Percentiles rank a stretch among this genome's conserved stretches.
phyloP scores from a whole-genome alignment of 2,797 vertebrate genomes.

The Channa striata region DNA sequence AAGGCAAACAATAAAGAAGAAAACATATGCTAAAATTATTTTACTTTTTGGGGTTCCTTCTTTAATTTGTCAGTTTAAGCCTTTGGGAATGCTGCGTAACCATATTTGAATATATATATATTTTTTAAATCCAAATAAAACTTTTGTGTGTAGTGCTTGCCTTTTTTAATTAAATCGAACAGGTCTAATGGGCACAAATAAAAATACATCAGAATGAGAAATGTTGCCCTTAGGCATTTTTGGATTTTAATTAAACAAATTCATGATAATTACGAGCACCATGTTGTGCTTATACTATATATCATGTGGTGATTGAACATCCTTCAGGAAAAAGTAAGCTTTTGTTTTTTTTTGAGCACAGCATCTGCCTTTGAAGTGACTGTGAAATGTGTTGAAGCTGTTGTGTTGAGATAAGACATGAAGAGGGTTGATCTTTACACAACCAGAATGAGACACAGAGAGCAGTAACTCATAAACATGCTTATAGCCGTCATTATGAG shows the following conservation, averaged over 20 bases:
- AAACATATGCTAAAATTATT: conserved; percentile 22
- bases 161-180: conserved; percentile 42
- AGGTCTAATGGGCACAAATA: conserved; percentile 37
- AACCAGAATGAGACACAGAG: conserved; percentile 46
- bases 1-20: conserved; percentile 18
- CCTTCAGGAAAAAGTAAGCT: conserved; percentile 35
- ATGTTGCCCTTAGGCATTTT: conserved; percentile 38
- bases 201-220: conserved; percentile 37
- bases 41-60: conserved; percentile 21
- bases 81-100: conserved; percentile 45
- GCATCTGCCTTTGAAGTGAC: conserved; percentile 33
- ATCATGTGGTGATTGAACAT: conserved; percentile 45
- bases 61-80: conserved; percentile 36
- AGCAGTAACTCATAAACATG: conserved; percentile 66
- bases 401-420: conserved; percentile 57
- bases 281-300: conserved; percentile 24
- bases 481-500: conserved; percentile 68
- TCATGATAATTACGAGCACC: conserved; percentile 43
- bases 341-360: conserved; percentile 22
- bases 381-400: conserved; percentile 47
- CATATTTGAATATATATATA: conserved; percentile 52
- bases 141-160: conserved; percentile 46
- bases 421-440: conserved; percentile 65
- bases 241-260: conserved; percentile 49
- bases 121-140: conserved; percentile 60